These are phyloP conservation scores for Arrhamphus sclerolepis DNA, from an alignment of 2,797 vertebrate species.

Conservation along the genomic window DNA sequence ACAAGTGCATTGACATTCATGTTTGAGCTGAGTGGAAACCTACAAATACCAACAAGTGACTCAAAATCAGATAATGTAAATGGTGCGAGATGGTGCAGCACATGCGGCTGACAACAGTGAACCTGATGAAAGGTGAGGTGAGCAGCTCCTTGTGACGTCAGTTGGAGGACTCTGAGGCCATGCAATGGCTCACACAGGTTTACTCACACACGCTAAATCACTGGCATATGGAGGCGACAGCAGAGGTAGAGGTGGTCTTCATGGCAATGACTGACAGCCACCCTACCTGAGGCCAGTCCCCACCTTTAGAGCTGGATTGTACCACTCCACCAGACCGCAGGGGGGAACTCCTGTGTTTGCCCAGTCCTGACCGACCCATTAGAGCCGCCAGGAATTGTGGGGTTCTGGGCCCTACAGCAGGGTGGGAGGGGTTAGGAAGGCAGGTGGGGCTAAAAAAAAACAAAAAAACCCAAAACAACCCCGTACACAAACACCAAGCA, in stretches of 20 bases:
- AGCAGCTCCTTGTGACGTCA: slow-evolving; percentile 30
- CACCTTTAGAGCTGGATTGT: slow-evolving; percentile 85
- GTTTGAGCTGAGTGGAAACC: slow-evolving; percentile 42
- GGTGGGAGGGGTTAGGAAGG: slow-evolving; percentile 67
- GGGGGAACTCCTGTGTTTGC: slow-evolving; percentile 83
- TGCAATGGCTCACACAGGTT: slow-evolving; percentile 63
- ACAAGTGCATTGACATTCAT: slow-evolving; percentile 35
- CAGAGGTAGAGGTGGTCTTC: slow-evolving; percentile 76
- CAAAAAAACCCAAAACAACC: slow-evolving; percentile 45
- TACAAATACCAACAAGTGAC: slow-evolving; percentile 6
- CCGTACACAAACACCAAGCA: slow-evolving; percentile 55
- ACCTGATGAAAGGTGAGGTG: slow-evolving; percentile 44
- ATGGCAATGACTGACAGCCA: slow-evolving; percentile 80
- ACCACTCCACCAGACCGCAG: slow-evolving; percentile 78
- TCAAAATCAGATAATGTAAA: slow-evolving; percentile 43
- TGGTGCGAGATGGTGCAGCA: slow-evolving; percentile 51
- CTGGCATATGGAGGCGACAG: slow-evolving; percentile 63
- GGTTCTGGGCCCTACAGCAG: slow-evolving; percentile 77
- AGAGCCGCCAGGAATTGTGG: slow-evolving; percentile 83
- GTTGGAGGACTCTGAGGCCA: slow-evolving; percentile 31
- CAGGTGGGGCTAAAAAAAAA: slow-evolving; percentile 56
- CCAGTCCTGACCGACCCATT: slow-evolving; percentile 83
- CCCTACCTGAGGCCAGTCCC: slow-evolving; percentile 84
- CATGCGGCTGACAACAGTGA: slow-evolving; percentile 35
- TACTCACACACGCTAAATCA: slow-evolving; percentile 45